A percentile compares a stretch with the other conserved stretches of the same genome.
Conservation (phyloP, 2,888 invertebrate genomes). For the Lacanobia wlatinum region DNA sequence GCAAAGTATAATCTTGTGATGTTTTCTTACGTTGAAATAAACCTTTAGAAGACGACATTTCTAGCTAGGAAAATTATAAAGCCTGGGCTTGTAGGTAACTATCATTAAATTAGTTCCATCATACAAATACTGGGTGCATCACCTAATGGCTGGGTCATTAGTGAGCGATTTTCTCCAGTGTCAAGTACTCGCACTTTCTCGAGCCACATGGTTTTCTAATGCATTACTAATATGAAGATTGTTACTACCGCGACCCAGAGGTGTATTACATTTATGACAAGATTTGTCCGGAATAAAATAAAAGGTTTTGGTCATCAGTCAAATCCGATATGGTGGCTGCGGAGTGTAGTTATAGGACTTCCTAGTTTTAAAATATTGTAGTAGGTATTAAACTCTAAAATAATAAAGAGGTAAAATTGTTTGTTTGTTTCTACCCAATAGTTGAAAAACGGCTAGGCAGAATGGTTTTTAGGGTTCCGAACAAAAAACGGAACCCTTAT, state of each 20-base stretch:
- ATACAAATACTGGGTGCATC: conserved; percentile 17
- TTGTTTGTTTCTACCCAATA: neutral
- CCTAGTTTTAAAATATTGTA: too few relatives aligned
- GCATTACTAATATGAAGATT: conserved; percentile 60
- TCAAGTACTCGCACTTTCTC: conserved; percentile 40
- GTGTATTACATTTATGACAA: neutral
- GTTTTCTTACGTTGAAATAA: neutral
- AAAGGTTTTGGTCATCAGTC: conserved; percentile 3
- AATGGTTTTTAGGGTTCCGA: too few relatives aligned
- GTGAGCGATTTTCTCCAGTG: conserved; percentile 38
- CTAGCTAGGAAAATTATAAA: conserved; percentile 4
- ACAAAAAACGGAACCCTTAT: too few relatives aligned
- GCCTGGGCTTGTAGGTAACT: neutral
- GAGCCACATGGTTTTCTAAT: conserved; percentile 47
- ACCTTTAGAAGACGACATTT: neutral
- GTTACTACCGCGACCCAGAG: neutral
- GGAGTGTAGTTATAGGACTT: too few relatives aligned
- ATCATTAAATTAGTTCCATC: conserved; percentile 58
- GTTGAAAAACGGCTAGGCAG: neutral
- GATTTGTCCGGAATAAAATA: neutral
- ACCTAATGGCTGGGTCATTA: conserved; percentile 48
- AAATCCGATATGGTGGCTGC: conserved; percentile 4
- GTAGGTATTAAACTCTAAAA: too few relatives aligned
- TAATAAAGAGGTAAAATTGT: too few relatives aligned
- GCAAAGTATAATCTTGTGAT: too few relatives aligned